phyloP scores from a whole-genome alignment of 2,113 vertebrate species.

The Cavia porcellus region DNA sequence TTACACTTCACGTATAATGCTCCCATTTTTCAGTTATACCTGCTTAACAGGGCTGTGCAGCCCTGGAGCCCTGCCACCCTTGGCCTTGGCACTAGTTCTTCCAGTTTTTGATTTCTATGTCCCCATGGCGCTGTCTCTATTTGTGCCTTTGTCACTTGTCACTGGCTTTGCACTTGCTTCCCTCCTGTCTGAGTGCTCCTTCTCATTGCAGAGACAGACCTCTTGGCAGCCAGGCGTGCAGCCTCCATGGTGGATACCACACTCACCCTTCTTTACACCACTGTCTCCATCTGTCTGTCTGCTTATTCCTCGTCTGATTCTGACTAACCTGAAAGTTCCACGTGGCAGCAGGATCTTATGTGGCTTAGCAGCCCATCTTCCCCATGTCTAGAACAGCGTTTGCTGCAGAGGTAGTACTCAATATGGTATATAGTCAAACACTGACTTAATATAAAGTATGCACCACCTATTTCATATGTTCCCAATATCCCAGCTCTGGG shows the following conservation, averaged over 20 bases:
- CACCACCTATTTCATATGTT: not conserved
- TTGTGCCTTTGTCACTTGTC: not conserved
- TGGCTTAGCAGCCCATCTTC: not conserved
- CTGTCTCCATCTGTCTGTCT: not conserved
- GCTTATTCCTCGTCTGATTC: not conserved
- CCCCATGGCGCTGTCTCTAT: not conserved
- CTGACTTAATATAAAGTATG: not conserved
- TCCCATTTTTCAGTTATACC: not conserved
- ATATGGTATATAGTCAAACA: not conserved
- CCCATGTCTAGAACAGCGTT: not conserved
- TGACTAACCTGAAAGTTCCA: not conserved
- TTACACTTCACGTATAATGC: not conserved
- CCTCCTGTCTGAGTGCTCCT: not conserved
- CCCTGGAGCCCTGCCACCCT: not conserved
- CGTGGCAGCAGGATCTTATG: not conserved
- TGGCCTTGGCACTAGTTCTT: not conserved
- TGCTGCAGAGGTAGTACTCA: too few relatives aligned
- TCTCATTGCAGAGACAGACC: not conserved
- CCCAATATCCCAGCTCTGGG: not conserved
- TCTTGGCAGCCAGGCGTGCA: not conserved
- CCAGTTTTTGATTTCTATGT: not conserved
- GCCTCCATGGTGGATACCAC: not conserved
- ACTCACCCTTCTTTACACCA: not conserved
- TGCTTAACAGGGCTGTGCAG: not conserved
- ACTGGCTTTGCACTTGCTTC: not conserved